Percentiles rank a stretch among this genome's conserved stretches.
phyloP scores from a whole-genome alignment of 35 echinoderm and acorn worm genomes.

The Patiria miniata region DNA sequence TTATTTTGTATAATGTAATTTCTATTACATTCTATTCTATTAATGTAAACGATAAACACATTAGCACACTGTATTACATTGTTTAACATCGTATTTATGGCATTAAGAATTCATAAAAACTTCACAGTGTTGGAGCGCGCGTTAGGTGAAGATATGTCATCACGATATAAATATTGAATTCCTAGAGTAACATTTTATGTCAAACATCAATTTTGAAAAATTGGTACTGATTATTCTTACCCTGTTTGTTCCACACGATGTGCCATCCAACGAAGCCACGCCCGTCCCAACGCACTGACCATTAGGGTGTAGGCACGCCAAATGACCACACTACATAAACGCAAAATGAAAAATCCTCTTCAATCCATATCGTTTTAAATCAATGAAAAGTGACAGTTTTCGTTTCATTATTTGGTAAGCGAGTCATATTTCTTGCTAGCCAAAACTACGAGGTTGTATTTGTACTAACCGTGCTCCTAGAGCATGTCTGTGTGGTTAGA shows the following conservation, averaged over 20 bases:
- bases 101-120: too few relatives aligned
- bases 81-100: too few relatives aligned
- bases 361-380: too few relatives aligned
- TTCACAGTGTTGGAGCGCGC: too few relatives aligned
- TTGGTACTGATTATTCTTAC: background rate
- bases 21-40: too few relatives aligned
- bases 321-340: constrained; percentile 16
- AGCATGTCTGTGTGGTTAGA: background rate
- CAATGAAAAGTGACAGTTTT: background rate
- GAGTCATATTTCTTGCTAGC: background rate
- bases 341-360: background rate
- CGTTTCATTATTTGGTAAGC: background rate
- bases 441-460: background rate
- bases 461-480: background rate
- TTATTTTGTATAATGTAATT: too few relatives aligned
- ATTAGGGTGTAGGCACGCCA: background rate
- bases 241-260: background rate
- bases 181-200: too few relatives aligned
- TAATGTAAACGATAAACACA: too few relatives aligned
- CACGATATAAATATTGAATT: too few relatives aligned
- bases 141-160: too few relatives aligned
- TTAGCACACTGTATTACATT: too few relatives aligned
- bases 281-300: background rate
- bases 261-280: constrained; percentile 16
- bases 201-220: too few relatives aligned